Percentiles rank a stretch among this genome's conserved stretches.
Conservation (phyloP, 2,113 vertebrate genomes). For the Bettongia penicillata region DNA sequence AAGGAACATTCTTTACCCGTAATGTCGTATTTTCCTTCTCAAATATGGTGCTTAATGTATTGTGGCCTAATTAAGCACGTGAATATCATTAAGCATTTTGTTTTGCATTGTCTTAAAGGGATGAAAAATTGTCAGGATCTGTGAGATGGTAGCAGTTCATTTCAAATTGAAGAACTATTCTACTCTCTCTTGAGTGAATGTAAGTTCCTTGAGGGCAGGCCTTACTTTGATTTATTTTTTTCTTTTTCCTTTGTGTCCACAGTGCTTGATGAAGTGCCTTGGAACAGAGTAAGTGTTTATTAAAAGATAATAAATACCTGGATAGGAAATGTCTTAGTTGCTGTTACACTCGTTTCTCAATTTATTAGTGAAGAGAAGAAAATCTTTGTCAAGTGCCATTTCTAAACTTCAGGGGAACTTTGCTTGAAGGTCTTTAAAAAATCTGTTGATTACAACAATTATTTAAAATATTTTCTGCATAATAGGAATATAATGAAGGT, state of each 20-base stretch:
- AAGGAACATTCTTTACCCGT: neutral
- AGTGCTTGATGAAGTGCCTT: neutral
- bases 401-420: neutral
- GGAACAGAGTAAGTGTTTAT: neutral
- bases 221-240: neutral
- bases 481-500: neutral
- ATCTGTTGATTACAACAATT: neutral
- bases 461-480: neutral
- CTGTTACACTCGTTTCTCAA: neutral
- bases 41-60: neutral
- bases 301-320: neutral
- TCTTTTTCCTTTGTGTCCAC: neutral
- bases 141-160: neutral
- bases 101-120: conserved; percentile 3
- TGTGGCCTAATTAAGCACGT: neutral
- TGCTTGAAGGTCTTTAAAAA: neutral
- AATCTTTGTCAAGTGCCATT: neutral
- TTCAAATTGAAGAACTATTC: neutral
- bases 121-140: neutral
- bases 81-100: neutral
- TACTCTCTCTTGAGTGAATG: neutral
- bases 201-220: neutral
- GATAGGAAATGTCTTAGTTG: neutral
- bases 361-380: neutral
- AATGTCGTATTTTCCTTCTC: neutral